A percentile compares a stretch with the other conserved stretches of the same genome.
These are phyloP conservation scores for Probosciger aterrimus DNA, from an alignment of 2,113 vertebrate genomes.

Conservation along the genomic window DNA sequence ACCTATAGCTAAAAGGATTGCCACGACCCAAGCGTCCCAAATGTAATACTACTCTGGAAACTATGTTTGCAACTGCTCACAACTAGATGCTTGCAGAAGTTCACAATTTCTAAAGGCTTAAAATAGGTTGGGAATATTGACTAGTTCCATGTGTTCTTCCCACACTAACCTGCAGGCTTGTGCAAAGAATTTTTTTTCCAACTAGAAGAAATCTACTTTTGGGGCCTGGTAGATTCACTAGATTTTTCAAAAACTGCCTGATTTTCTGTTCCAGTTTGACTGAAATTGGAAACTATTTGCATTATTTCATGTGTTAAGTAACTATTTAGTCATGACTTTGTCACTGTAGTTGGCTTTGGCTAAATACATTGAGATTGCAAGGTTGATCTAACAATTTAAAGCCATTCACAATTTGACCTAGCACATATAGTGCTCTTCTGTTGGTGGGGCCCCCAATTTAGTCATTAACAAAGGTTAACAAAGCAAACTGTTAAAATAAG, in stretches of 20 bases:
- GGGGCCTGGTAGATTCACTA: background rate
- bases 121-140: background rate
- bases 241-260: background rate
- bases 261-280: background rate
- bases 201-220: background rate
- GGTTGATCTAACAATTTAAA: background rate
- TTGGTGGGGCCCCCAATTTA: background rate
- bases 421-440: background rate
- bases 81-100: background rate
- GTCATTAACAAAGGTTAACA: background rate
- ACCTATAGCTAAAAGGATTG: background rate
- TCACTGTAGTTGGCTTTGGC: background rate
- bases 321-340: background rate
- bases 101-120: background rate
- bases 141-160: background rate
- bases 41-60: background rate
- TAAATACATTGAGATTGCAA: background rate
- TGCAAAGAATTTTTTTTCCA: background rate
- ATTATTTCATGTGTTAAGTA: background rate
- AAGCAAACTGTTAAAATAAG: background rate
- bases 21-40: fast-evolving
- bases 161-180: background rate
- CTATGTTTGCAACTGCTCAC: background rate
- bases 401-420: background rate
- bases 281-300: background rate